Evolutionary conservation across 35 echinoderm and acorn worm species (phyloP), one percentile per base, ranked within the genome.

Genomic region (Ptychodera flava): DNA sequence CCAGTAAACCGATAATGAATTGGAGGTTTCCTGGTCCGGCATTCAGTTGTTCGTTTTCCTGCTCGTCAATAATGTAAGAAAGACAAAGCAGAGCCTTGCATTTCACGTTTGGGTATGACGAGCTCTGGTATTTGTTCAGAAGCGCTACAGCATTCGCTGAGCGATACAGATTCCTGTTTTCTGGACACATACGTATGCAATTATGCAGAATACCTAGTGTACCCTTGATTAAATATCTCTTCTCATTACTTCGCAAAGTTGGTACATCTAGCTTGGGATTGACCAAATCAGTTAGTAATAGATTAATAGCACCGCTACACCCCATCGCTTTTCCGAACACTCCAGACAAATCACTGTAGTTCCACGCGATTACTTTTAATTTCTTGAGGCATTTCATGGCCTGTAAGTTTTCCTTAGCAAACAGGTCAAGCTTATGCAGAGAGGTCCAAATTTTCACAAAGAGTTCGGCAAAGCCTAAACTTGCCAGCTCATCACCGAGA

Each of bases 131-230:
- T 0, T 30, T 78, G 32, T 33, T 76, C n/a, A 99, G 31, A 0
- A 90, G 84, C 1, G 92, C 83, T 33, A 92, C 86, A 33, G 84
- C 79, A 0, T 64, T 75, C 28, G 87, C 91, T 28, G 52, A 15
- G 22, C 93, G 90, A 35, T 86, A 82, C 45, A 92, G 32, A 27
- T 35, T 29, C 32, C 93, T 76, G 33, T 92, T 89, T 32, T 90
- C 84, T 12, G 35, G 28, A 31, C 35, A 79, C 31, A 86, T 76
- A 15, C 93, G 86, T 52, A 89, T 82, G 78, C 90, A 90, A 37
- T 99, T 99, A 35, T 92, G 88, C 1, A 99, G 33, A n/a, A 93
- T 92, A 29, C 93, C 91, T 16, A 99, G 78, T 31, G 86, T 75
- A 53, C 92, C 90, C 77, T 94, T 92, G 16, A 99, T 84, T 0